A percentile compares a stretch with the other conserved stretches of the same genome.
Evolutionary conservation across 2,797 vertebrate species (phyloP).

Genomic region (Esox masquinongy): DNA sequence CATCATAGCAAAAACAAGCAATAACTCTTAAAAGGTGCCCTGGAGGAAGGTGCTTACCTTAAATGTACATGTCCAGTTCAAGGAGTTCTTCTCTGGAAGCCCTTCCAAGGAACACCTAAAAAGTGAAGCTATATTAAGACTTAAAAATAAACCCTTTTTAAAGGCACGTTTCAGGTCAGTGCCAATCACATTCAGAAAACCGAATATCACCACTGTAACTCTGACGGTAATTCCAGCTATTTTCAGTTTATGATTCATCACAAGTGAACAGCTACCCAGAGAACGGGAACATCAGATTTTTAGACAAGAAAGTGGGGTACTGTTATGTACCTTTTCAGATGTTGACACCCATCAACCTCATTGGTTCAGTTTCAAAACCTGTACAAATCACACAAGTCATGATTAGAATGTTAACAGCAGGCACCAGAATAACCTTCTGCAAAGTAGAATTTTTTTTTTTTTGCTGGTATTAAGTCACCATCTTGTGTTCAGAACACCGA

Average conservation of each 20-base stretch:
- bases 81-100: too few species aligned
- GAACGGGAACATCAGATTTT: background rate
- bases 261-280: background rate
- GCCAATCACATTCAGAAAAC: slow-evolving; percentile 1
- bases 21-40: too few species aligned
- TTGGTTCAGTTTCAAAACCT: background rate
- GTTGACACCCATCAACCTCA: background rate
- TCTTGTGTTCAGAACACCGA: background rate
- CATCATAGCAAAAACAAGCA: background rate
- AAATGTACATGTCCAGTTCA: too few species aligned
- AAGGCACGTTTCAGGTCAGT: background rate
- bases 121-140: background rate
- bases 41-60: too few species aligned
- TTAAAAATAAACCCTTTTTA: too few species aligned
- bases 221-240: slow-evolving; percentile 14
- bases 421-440: background rate
- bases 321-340: background rate
- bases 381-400: background rate
- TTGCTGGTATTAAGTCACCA: background rate
- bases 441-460: background rate
- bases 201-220: slow-evolving; percentile 1
- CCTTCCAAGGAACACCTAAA: background rate
- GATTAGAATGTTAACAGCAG: background rate
- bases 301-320: background rate
- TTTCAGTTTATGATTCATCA: slow-evolving; percentile 12